Conservation (phyloP, 2,797 vertebrate species). For the Merluccius polli region DNA sequence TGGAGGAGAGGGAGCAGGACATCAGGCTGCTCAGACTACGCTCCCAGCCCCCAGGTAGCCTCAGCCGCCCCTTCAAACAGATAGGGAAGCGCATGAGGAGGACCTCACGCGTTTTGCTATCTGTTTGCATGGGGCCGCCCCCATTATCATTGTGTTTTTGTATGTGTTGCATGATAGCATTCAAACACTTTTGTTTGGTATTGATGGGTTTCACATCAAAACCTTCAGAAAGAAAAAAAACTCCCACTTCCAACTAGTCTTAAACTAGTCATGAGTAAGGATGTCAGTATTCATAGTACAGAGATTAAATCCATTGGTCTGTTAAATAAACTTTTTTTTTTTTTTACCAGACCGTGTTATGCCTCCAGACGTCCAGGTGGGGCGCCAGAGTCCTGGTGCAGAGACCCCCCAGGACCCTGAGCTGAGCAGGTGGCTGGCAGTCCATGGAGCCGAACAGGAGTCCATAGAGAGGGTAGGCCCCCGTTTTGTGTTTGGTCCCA, state of each 20-base stretch:
- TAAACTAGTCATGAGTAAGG: background rate
- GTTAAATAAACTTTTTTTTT: background rate
- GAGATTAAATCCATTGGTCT: background rate
- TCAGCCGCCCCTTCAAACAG: background rate
- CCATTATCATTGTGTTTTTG: background rate
- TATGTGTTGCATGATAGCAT: background rate
- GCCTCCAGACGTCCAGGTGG: slow-evolving; percentile 20
- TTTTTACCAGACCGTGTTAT: background rate
- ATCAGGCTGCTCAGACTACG: slow-evolving; percentile 85
- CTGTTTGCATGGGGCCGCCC: background rate
- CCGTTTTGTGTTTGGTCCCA: background rate
- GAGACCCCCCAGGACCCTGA: slow-evolving; percentile 71
- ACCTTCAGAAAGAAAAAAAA: background rate
- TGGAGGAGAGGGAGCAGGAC: slow-evolving; percentile 92
- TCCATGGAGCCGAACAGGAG: slow-evolving; percentile 84
- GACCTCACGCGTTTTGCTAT: background rate
- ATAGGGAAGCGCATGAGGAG: too few species aligned
- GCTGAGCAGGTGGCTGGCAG: slow-evolving; percentile 83
- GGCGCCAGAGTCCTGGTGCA: slow-evolving; percentile 51
- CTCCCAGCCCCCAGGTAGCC: slow-evolving; percentile 79
- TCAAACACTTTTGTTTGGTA: background rate
- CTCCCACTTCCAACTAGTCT: background rate
- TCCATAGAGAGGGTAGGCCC: slow-evolving; percentile 82
- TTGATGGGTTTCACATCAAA: background rate
- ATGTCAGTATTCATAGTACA: background rate